Conservation (phyloP, 2,888 invertebrate genomes). For the Cheilosia scutellata region DNA sequence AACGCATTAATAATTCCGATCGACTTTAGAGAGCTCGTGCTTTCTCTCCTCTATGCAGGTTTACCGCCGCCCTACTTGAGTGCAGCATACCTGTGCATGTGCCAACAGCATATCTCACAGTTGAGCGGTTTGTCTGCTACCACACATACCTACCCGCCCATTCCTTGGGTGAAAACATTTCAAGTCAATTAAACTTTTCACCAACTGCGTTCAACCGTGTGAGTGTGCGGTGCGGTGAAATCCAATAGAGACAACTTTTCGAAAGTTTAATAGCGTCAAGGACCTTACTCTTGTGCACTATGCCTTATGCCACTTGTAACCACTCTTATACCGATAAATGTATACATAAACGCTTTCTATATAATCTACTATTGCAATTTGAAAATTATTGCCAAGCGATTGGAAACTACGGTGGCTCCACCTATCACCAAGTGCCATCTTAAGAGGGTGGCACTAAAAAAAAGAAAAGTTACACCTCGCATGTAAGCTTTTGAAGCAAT, state of each 20-base stretch:
- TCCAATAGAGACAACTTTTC: constrained; percentile 72
- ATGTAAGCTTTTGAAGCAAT: constrained; percentile 58
- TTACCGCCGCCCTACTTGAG: not conserved
- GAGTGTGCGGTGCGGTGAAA: constrained; percentile 54
- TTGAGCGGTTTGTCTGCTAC: constrained; percentile 52
- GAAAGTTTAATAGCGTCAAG: constrained; percentile 73
- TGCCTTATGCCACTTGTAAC: constrained; percentile 63
- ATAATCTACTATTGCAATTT: constrained; percentile 30
- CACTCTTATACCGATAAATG: not conserved
- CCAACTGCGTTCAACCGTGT: constrained; percentile 67
- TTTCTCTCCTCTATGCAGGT: constrained; percentile 26
- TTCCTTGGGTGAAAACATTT: constrained; percentile 62
- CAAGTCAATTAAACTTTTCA: constrained; percentile 76
- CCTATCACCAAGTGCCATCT: constrained; percentile 50
- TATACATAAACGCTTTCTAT: not conserved
- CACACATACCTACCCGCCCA: not conserved
- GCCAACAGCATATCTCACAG: constrained; percentile 61
- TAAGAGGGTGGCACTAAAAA: not conserved
- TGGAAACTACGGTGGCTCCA: constrained; percentile 46
- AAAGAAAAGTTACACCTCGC: constrained; percentile 40
- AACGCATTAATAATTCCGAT: constrained; percentile 70
- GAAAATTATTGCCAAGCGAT: constrained; percentile 66
- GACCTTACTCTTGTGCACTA: constrained; percentile 40
- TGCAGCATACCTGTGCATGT: constrained; percentile 71
- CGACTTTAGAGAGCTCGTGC: constrained; percentile 49